Evolutionary conservation across 2,888 invertebrate species (phyloP), one percentile per base, ranked within the genome.

Genomic region (Drosophila borborema): DNA sequence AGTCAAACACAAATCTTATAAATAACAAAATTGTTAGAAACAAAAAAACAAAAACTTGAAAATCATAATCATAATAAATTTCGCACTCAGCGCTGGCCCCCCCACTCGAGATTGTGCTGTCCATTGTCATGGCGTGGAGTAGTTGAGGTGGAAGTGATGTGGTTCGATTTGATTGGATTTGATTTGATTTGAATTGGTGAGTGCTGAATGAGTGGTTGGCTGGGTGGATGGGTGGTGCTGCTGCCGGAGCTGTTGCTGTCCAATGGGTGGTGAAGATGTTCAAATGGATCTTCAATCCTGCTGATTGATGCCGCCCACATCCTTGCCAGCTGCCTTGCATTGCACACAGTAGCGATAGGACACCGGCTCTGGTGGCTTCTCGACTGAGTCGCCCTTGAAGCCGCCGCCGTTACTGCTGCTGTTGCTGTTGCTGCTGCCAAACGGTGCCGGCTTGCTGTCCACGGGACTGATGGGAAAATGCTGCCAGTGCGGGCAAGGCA

Each of bases 401-500:
- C 31, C n/a, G 48, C 48, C 28, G 48, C 48, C 31, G n/a, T 10
- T 18, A 12, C 54, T 41, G 56, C 14, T 20, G 34, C 56, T 58
- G 61, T 5, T 28, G 31, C n/a, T 18, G 18, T 56, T 41, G 56
- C 18, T 20, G 61, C 64, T 45, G 54, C 38, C 87, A 40, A 86
- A 87, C 16, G 86, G 85, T 34, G 72, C 48, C 10, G 85, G 74
- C 18, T 87, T 86, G 14, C 59, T 80, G 48, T 86, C 89, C 72
- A 87, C 81, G 2, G 92, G 91, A n/a, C 86, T 86, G 34, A 92
- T 89, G 14, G 92, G 92, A 68, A 93, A 93, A 59, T 92, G 93
- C 58, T 91, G 87, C 93, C 92, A 93, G 64, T 93, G 93, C 20
- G 91, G 92, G 51, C 93, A 93, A 7, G 93, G 93, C 92, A 92